Percentiles rank a stretch among this genome's conserved stretches.
These are phyloP conservation scores for Mormyrus hasselquistii DNA, from an alignment of 2,797 vertebrate genomes.

Conservation along the genomic window DNA sequence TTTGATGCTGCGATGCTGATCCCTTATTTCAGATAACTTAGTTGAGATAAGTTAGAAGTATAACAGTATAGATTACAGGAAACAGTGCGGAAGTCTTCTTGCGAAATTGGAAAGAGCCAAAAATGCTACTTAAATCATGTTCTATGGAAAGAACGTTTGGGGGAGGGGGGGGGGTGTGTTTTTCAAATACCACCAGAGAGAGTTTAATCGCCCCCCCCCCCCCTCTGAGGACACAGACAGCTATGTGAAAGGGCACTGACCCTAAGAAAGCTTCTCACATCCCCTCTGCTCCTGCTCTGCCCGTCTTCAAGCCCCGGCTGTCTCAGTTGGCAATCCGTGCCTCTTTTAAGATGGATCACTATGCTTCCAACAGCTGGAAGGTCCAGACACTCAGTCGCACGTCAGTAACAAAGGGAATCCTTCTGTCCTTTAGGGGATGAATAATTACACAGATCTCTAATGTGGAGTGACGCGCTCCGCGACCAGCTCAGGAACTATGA, in stretches of 20 bases:
- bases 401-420: constrained; percentile 8
- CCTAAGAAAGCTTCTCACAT: background rate
- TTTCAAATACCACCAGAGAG: background rate
- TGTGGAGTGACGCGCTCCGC: background rate
- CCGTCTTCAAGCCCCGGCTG: background rate
- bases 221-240: background rate
- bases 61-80: background rate
- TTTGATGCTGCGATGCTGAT: background rate
- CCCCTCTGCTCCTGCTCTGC: background rate
- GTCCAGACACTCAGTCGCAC: constrained; percentile 12
- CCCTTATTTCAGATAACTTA: background rate
- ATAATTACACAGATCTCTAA: constrained; percentile 2
- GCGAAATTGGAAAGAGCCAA: background rate
- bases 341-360: constrained; percentile 20
- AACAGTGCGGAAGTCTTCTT: background rate
- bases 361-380: constrained; percentile 22
- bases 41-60: background rate
- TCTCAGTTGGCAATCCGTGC: background rate
- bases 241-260: background rate
- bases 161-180: background rate
- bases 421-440: constrained; percentile 3
- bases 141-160: background rate
- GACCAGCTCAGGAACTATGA: background rate
- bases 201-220: background rate
- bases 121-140: background rate